Percentiles rank a stretch among this genome's conserved stretches.
Conservation (phyloP, 92 coral and sea anemone species). For the Nematostella vectensis region DNA sequence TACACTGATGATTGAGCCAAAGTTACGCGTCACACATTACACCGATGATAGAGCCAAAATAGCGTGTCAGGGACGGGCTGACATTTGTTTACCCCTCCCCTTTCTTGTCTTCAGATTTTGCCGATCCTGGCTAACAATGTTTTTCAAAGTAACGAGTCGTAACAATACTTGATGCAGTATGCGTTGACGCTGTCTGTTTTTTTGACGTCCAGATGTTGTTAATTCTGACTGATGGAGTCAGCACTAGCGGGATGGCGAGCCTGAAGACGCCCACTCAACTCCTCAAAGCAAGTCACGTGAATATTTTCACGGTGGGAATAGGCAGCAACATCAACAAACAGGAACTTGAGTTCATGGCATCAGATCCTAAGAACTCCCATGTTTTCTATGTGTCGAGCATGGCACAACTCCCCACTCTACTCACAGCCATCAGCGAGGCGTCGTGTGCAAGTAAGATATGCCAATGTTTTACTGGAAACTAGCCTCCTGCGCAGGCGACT, state of each 20-base stretch:
- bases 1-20: no score
- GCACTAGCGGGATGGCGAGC: constrained; percentile 23
- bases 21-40: no score
- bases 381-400: constrained; percentile 56
- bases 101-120: no score
- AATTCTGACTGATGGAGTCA: constrained; percentile 66
- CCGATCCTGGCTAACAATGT: no score
- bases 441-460: constrained; percentile 70
- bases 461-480: neutral
- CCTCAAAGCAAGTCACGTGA: constrained; percentile 51
- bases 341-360: constrained; percentile 77
- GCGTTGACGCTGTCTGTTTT: no score
- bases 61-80: no score
- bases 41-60: no score
- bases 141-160: no score
- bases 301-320: constrained; percentile 71
- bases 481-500: no score
- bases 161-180: no score
- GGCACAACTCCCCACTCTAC: constrained; percentile 46
- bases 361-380: constrained; percentile 50
- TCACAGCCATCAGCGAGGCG: constrained; percentile 44
- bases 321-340: constrained; percentile 35
- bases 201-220: constrained; percentile 65
- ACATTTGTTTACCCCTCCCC: no score
- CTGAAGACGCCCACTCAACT: constrained; percentile 37